These are phyloP conservation scores for Aspidapion aeneum DNA, from an alignment of 2,888 invertebrate genomes.

Conservation along the genomic window DNA sequence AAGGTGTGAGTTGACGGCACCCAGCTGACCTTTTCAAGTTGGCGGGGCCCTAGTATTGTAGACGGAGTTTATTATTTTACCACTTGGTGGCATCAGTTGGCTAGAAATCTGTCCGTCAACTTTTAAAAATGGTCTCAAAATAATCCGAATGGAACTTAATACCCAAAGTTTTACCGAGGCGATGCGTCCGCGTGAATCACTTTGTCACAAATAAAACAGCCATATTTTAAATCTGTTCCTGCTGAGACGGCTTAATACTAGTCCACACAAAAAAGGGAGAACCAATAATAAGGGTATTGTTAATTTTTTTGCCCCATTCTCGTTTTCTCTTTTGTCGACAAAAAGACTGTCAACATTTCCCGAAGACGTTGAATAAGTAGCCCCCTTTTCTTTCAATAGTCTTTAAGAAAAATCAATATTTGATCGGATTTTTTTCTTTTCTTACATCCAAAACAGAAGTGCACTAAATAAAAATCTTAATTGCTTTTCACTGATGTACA, in stretches of 20 bases:
- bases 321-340: slow-evolving; percentile 20
- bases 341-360: slow-evolving; percentile 29
- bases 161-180: no score
- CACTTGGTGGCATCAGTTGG: no score
- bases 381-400: slow-evolving; percentile 24
- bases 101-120: no score
- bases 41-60: no score
- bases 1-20: no score
- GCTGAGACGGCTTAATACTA: slow-evolving; percentile 31
- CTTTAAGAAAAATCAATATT: slow-evolving; percentile 9
- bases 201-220: slow-evolving; percentile 33
- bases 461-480: neutral
- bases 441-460: neutral
- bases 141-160: no score
- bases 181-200: slow-evolving; percentile 29
- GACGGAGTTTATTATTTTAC: no score
- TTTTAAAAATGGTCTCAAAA: no score
- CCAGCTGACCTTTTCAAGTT: no score
- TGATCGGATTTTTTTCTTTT: neutral
- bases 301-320: slow-evolving; percentile 25
- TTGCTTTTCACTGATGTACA: no score
- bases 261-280: slow-evolving; percentile 25
- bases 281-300: slow-evolving; percentile 28
- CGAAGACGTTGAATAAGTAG: slow-evolving; percentile 27
- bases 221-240: slow-evolving; percentile 33